Evolutionary conservation across 2,888 invertebrate genomes (phyloP), one percentile per base, ranked within the genome.

Genomic region (Trachelus tabidus): DNA sequence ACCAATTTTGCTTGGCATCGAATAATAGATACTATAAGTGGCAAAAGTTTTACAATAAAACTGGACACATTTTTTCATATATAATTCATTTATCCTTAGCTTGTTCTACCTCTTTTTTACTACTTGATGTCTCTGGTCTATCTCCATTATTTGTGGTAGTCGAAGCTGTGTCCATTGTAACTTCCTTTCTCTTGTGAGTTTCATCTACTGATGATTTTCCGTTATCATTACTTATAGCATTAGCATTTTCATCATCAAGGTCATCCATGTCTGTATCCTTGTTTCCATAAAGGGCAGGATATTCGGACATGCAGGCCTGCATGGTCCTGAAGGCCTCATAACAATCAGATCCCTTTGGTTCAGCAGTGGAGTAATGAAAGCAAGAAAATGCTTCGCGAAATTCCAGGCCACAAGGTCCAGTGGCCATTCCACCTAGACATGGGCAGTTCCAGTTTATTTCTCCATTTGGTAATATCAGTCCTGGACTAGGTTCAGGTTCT

Each of bases 361-460:
- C 98, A 4, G 95, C 95, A 79, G 94, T 94, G 83, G 97, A 97
- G 87, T 97, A 96, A 91, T 98, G 98, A 91, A 98, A 98, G 92
- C 99, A 99, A 40, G 97, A 96, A 92, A 99, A 98, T 3, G 98
- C 98, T 84, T 98, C 96, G 71, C 98, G 93, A 92, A 99, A 99
- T 91, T 98, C 96, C 23, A 96, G 94, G 1, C 98, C 98, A 91
- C 99, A 99, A 0, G 99, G 98, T 0, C 99, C 98, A 0, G 97
- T 97, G 9, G 98, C 97, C 97, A 98, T 98, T n/a, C 98, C 98
- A 23, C 98, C 98, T 68, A 99, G 93, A 90, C 99, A 99, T 0
- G 98, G 98, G 89, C 99, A 99, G 90, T 96, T 96, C 98, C 98
- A 99, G 92, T 99, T 99, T 83, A 99, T 98, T 81, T 96, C 95